These are phyloP conservation scores for Tenthredo amoena DNA, from an alignment of 2,888 invertebrate genomes.

Conservation along the genomic window DNA sequence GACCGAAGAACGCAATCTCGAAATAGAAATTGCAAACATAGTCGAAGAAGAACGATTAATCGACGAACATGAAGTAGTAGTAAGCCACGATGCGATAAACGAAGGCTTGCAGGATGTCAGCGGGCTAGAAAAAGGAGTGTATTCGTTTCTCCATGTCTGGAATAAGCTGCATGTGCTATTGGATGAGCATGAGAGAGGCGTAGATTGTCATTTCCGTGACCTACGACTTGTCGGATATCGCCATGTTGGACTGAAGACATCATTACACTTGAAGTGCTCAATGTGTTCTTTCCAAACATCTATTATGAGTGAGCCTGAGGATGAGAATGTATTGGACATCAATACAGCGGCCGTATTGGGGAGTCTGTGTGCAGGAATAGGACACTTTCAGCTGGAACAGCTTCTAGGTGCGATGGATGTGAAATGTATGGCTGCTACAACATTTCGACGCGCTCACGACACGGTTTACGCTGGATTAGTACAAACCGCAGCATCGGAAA, in stretches of 20 bases:
- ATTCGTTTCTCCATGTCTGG: not conserved
- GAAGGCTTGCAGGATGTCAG: not conserved
- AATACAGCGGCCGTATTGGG: not conserved
- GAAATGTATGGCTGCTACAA: slow-evolving; percentile 18
- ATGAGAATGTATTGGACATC: not conserved
- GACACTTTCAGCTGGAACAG: not conserved
- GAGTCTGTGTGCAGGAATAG: slow-evolving; percentile 5
- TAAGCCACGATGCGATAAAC: not conserved
- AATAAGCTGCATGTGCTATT: not conserved
- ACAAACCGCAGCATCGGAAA: slow-evolving; percentile 32
- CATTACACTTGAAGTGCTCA: not conserved
- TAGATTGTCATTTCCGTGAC: not conserved
- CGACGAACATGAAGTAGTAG: not conserved
- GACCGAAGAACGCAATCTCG: too few relatives aligned
- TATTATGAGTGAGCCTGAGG: not conserved
- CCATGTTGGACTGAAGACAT: not conserved
- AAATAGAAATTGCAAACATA: not conserved
- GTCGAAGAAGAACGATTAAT: not conserved
- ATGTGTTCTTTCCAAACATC: not conserved
- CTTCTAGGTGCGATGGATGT: not conserved
- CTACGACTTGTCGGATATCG: not conserved
- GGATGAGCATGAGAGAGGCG: not conserved
- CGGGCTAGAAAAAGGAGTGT: not conserved
- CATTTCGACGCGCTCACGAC: not conserved
- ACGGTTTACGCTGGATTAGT: not conserved